Evolutionary conservation across 2,797 vertebrate genomes (phyloP), one percentile per base, ranked within the genome.

Genomic region (Oreochromis grahami): DNA sequence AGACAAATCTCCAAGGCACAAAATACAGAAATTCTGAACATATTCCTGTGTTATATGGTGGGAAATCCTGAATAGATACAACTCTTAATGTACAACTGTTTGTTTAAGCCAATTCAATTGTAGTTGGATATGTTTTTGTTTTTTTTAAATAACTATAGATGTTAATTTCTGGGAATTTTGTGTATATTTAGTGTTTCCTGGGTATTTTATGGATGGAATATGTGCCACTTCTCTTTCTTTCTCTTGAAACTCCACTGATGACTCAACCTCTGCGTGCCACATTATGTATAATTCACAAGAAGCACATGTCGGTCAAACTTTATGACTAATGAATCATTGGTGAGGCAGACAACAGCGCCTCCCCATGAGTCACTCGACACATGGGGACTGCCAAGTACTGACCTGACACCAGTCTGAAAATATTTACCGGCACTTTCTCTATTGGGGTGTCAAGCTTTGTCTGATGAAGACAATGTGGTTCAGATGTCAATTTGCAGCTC

Each of bases 231-330:
- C 15, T 6, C 9, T 55, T 36, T 63, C 17, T 34, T 79, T 63
- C 38, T 82, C 8, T 24, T 63, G 32, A 53, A 80, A 76, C 51
- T 77, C 58, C 58, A 60, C 51, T 17, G 68, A 65, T 86, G 88
- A 85, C 50, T 88, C 86, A 87, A 24, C 12, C 5, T 4, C 48
- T 81, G 81, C 77, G 15, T 19, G 8, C 77, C 84, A 83, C 11
- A 87, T 87, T 68, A 88, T 77, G 13, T 74, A 63, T 72, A 81
- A 52, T 63, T 83, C 79, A 88, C 3, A 9, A 56, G 43, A 84
- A 55, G 79, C 77, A 85, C 36, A 58, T 84, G 84, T 82, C 38
- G 19, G 58, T 86, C 84, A 89, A 83, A 87, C 77, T 24, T 34
- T 83, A 79, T 88, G 72, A 63, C 55, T 90, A 74, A 76, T 78